Percentiles rank a stretch among this genome's conserved stretches.
These are phyloP conservation scores for Orthosia incerta DNA, from an alignment of 2,888 invertebrate species.

Conservation along the genomic window DNA sequence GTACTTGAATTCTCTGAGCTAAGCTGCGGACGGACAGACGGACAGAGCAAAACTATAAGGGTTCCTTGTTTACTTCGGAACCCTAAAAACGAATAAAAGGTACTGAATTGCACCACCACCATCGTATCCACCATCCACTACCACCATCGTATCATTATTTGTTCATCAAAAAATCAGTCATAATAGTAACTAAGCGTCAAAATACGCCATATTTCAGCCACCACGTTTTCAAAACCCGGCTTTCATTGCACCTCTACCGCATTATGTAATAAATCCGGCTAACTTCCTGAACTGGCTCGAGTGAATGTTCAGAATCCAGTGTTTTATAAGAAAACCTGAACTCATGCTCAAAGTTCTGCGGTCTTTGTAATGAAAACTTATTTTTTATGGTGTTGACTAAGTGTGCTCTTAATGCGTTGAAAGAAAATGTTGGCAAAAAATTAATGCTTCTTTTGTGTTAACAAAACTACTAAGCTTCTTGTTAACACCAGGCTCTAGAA, in stretches of 20 bases:
- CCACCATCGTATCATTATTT: too few species aligned
- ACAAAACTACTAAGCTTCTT: neutral
- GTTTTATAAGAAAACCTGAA: slow-evolving; percentile 62
- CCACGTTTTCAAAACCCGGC: slow-evolving; percentile 28
- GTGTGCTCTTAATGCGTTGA: slow-evolving; percentile 40
- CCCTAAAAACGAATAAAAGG: too few species aligned
- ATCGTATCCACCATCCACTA: too few species aligned
- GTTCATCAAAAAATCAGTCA: too few species aligned
- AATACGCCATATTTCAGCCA: neutral
- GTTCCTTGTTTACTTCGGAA: too few species aligned
- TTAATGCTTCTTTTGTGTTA: neutral
- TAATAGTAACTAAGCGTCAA: neutral
- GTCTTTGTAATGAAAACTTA: slow-evolving; percentile 66
- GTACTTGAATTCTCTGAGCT: too few species aligned
- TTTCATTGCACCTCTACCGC: slow-evolving; percentile 56
- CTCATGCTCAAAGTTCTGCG: slow-evolving; percentile 41
- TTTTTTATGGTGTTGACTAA: slow-evolving; percentile 55
- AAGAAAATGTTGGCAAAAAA: slow-evolving; percentile 18
- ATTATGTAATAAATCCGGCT: slow-evolving; percentile 69
- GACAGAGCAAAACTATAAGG: too few species aligned
- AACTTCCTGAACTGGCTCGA: slow-evolving; percentile 67
- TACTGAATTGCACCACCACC: too few species aligned
- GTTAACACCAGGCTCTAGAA: neutral
- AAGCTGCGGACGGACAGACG: too few species aligned
- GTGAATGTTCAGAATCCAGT: slow-evolving; percentile 57